These are phyloP conservation scores for Stenoptilia bipunctidactyla DNA, from an alignment of 2,888 invertebrate species.

Conservation along the genomic window DNA sequence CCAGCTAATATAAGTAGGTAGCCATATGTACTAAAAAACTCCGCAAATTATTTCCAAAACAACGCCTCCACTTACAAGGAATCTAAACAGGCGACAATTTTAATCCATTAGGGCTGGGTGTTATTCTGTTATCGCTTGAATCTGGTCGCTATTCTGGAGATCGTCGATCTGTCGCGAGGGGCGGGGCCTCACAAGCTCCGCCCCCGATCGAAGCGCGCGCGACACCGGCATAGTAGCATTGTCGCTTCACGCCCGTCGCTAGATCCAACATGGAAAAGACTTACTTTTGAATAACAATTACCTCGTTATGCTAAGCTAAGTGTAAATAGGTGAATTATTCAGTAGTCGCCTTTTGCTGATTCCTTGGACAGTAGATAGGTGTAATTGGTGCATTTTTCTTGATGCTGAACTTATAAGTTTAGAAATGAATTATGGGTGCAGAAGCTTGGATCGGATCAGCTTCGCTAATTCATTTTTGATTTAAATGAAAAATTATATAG, in stretches of 20 bases:
- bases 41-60: too few species aligned
- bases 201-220: conserved; percentile 39
- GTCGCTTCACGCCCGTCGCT: background rate
- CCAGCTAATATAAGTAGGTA: too few species aligned
- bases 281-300: conserved; percentile 1
- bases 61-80: too few species aligned
- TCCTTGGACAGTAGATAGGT: too few species aligned
- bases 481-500: too few species aligned
- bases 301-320: background rate
- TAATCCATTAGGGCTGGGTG: background rate
- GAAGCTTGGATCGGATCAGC: too few species aligned
- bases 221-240: conserved; percentile 9
- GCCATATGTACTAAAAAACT: too few species aligned
- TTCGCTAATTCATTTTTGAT: too few species aligned
- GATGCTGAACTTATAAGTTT: too few species aligned
- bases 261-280: too few species aligned
- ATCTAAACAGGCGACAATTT: background rate
- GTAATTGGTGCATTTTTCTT: too few species aligned
- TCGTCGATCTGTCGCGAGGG: conserved; percentile 1
- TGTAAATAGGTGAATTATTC: conserved; percentile 12
- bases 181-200: conserved; percentile 37
- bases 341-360: conserved; percentile 2
- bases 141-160: conserved; percentile 24
- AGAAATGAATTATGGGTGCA: too few species aligned
- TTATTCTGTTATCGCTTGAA: conserved; percentile 11